Evolutionary conservation across 2,888 invertebrate species (phyloP), one percentile per base, ranked within the genome.

Genomic region (Argynnis bischoffii): DNA sequence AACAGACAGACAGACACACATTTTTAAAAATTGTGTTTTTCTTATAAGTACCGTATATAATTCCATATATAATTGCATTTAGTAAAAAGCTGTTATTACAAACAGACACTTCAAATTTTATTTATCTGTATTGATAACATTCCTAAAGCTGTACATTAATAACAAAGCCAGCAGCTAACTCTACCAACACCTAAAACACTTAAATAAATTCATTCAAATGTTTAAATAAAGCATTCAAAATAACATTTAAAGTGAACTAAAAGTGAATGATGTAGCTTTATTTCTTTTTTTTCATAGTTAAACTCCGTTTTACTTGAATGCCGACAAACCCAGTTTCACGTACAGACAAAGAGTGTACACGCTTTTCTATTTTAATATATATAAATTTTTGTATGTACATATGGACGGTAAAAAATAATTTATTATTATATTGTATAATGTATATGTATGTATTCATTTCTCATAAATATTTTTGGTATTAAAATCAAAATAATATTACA

Each of bases 251-350:
- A 61, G 16, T 35, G 51, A 18, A 61, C 35, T 18, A 35, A 41
- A 61, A 41, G 21, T 61, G 26, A 51, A 61, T n/a, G 50, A 51
- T 61, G 61, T 63, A 41, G 53, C 68, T 68, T 61, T 67, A 55
- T 65, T 70, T 65, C 21, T 63, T 50, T 57, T 50, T 55, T 63
- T 65, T 48, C 54, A 60, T 50, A 14, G 35, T 65, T 26, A 35
- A 63, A 66, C 55, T 63, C 31, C 60, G 63, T 66, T 71, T 69
- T 65, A 66, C 69, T 65, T 61, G 61, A 61, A 61, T 61, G 35
- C 61, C 53, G 57, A 68, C 69, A 71, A 71, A 71, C 70, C 66
- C 56, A 69, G 66, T 69, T 71, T 55, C 70, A 41, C 15, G 16
- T 41, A 11, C n/a, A 14, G 35, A 53, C 51, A 61, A 53, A 53